Evolutionary conservation across 2,797 vertebrate genomes (phyloP).

Genomic region (Typhlichthys subterraneus): DNA sequence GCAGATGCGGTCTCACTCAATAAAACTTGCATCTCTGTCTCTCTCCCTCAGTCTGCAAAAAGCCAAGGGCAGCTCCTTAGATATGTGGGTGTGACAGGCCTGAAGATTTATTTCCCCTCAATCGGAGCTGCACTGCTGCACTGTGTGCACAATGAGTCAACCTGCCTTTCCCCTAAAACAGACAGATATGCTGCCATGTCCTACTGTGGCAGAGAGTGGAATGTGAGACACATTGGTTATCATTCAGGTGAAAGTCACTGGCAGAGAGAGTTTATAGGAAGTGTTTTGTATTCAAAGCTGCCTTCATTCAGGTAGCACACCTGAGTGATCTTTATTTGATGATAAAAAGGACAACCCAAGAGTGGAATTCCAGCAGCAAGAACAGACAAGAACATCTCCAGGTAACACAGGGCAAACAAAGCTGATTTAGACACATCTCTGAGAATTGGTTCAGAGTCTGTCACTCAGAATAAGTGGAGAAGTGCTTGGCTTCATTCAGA

Average conservation of each 20-base stretch:
- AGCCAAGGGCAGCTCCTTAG: constrained; percentile 69
- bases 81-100: constrained; percentile 73
- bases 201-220: constrained; percentile 41
- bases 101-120: constrained; percentile 60
- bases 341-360: constrained; percentile 69
- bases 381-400: constrained; percentile 78
- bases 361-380: constrained; percentile 78
- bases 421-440: constrained; percentile 40
- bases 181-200: constrained; percentile 36
- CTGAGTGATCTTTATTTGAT: constrained; percentile 69
- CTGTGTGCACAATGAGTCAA: constrained; percentile 63
- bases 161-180: constrained; percentile 64
- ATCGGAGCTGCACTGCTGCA: constrained; percentile 49
- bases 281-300: constrained; percentile 50
- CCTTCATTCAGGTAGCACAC: constrained; percentile 62
- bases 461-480: constrained; percentile 38
- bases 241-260: constrained; percentile 34
- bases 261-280: constrained; percentile 24
- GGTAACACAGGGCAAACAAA: constrained; percentile 69
- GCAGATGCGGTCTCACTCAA: constrained; percentile 78
- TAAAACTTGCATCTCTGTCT: constrained; percentile 77
- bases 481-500: constrained; percentile 45
- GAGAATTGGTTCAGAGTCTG: constrained; percentile 39
- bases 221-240: constrained; percentile 33
- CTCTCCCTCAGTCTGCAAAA: constrained; percentile 62